Evolutionary conservation across 2,113 vertebrate species (phyloP).

Genomic region (Oreochromis niloticus): DNA sequence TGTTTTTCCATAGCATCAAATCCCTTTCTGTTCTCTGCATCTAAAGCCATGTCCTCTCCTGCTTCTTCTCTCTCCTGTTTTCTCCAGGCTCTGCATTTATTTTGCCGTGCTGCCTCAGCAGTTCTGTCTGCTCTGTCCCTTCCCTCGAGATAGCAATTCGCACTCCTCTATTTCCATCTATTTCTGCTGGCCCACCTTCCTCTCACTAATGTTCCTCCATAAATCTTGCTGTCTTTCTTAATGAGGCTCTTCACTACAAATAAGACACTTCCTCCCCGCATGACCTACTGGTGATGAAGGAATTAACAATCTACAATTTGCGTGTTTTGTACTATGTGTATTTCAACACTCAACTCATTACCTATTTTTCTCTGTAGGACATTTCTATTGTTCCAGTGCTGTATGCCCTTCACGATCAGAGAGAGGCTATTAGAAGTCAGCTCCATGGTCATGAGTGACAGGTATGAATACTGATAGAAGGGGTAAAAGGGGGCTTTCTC

Average conservation of each 20-base stretch:
- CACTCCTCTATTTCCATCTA: slow-evolving; percentile 26
- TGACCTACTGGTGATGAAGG: neutral
- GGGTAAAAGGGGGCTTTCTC: slow-evolving; percentile 11
- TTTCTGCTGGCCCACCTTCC: slow-evolving; percentile 33
- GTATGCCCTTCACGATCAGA: neutral
- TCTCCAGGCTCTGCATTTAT: neutral
- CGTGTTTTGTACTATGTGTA: neutral
- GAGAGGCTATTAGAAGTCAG: slow-evolving; percentile 5
- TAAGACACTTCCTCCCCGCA: neutral
- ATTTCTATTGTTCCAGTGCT: neutral
- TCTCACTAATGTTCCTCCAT: slow-evolving; percentile 46
- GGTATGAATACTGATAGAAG: slow-evolving; percentile 45
- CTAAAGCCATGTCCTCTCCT: neutral
- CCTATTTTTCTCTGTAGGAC: neutral
- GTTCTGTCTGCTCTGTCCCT: slow-evolving; percentile 40
- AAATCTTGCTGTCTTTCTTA: slow-evolving; percentile 52
- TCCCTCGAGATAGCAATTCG: slow-evolving; percentile 39
- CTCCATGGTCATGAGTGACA: slow-evolving; percentile 47
- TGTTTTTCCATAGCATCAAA: neutral
- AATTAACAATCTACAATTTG: neutral
- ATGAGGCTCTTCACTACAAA: slow-evolving; percentile 47
- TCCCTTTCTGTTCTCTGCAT: neutral
- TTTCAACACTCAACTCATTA: neutral
- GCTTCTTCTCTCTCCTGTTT: neutral
- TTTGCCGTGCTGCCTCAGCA: slow-evolving; percentile 59